A percentile compares a stretch with the other conserved stretches of the same genome.
Evolutionary conservation across 2,113 vertebrate species (phyloP).

Genomic region (Crocuta crocuta): DNA sequence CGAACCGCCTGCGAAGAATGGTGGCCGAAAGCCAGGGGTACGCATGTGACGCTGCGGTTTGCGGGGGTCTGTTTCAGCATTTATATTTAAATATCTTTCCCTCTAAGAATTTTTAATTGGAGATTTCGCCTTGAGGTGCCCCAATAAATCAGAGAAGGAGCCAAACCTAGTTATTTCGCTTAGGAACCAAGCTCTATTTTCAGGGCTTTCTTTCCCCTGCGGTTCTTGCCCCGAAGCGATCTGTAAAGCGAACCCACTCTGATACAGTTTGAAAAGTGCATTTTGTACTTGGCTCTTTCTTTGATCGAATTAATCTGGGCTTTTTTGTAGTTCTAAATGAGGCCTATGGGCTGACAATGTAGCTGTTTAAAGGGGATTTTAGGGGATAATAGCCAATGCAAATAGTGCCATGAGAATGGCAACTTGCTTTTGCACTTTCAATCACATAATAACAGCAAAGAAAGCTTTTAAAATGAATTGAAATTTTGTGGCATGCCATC

Average conservation of each 20-base stretch:
- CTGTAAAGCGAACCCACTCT: constrained; percentile 89
- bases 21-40: constrained; percentile 49
- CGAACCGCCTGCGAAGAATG: constrained; percentile 28
- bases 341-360: constrained; percentile 90
- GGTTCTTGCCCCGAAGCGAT: constrained; percentile 84
- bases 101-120: constrained; percentile 79
- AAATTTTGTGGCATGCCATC: constrained; percentile 92
- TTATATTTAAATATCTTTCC: constrained; percentile 83
- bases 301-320: constrained; percentile 92
- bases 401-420: constrained; percentile 92
- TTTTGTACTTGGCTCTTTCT: constrained; percentile 92
- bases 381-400: constrained; percentile 91
- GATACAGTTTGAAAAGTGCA: constrained; percentile 92
- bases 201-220: constrained; percentile 65
- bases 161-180: constrained; percentile 80
- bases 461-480: constrained; percentile 92
- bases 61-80: constrained; percentile 74
- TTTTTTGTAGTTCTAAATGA: constrained; percentile 91
- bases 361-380: constrained; percentile 93
- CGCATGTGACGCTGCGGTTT: constrained; percentile 32
- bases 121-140: constrained; percentile 73
- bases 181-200: constrained; percentile 82
- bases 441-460: constrained; percentile 89
- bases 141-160: constrained; percentile 75
- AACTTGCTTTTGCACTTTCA: constrained; percentile 89